phyloP scores from a whole-genome alignment of 2,113 vertebrate genomes.

The Gavialis gangeticus region DNA sequence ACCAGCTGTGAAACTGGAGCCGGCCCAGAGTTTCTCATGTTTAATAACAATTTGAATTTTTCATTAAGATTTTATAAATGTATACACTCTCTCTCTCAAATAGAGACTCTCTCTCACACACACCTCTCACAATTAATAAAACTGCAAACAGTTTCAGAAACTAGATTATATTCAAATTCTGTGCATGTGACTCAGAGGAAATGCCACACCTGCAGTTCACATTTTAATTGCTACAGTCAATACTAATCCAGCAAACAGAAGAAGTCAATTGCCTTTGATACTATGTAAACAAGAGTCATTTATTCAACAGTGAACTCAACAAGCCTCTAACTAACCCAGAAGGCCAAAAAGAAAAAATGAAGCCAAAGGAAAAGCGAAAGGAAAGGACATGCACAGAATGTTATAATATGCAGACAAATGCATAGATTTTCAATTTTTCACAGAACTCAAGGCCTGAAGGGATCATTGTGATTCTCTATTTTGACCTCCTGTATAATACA shows the following conservation, averaged over 20 bases:
- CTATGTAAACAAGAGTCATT: background rate
- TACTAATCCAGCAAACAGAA: constrained; percentile 17
- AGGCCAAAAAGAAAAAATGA: background rate
- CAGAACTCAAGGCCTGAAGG: background rate
- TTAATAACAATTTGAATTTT: background rate
- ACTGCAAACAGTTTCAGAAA: background rate
- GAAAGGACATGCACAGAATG: background rate
- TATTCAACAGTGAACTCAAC: background rate
- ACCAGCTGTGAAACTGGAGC: background rate
- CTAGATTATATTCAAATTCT: background rate
- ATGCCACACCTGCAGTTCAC: background rate
- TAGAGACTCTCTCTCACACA: background rate
- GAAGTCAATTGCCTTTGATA: background rate
- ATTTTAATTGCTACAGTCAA: background rate
- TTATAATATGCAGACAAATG: background rate
- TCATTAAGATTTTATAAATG: background rate
- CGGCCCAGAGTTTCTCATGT: background rate
- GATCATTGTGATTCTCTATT: constrained; percentile 6
- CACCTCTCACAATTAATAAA: background rate
- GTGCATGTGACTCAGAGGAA: background rate
- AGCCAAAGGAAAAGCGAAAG: background rate
- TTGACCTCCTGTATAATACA: background rate
- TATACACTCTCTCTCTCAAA: background rate
- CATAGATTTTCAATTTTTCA: background rate
- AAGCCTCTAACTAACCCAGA: background rate